These are phyloP conservation scores for Puntigrus tetrazona DNA, from an alignment of 2,113 vertebrate species.

Conservation along the genomic window DNA sequence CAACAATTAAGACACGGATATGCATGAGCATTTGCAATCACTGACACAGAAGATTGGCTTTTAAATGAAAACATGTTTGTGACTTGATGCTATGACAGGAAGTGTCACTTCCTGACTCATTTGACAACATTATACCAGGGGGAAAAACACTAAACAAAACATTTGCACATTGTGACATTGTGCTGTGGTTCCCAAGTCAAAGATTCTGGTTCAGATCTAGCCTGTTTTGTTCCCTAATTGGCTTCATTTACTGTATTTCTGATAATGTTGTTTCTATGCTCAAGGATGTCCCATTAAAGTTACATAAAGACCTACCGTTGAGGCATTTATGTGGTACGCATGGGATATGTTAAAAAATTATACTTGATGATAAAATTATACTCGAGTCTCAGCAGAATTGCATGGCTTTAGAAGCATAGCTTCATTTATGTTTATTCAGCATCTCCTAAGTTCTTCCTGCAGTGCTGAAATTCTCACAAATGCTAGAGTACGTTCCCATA, in stretches of 20 bases:
- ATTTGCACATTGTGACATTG: background rate
- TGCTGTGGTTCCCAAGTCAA: background rate
- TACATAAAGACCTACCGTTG: conserved; percentile 3
- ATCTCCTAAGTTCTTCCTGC: background rate
- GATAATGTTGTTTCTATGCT: background rate
- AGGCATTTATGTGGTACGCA: conserved; percentile 1
- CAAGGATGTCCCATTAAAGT: background rate
- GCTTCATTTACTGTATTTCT: background rate
- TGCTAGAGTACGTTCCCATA: background rate
- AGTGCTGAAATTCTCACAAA: conserved; percentile 19
- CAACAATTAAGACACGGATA: conserved; percentile 52
- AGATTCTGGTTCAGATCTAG: background rate
- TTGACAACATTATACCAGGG: background rate
- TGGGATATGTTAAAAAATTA: background rate
- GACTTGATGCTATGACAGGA: background rate
- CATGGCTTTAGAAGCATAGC: conserved; percentile 25
- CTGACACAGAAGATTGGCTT: conserved; percentile 16
- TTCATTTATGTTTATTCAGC: conserved; percentile 30
- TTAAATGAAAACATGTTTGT: background rate
- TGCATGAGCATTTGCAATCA: conserved; percentile 38
- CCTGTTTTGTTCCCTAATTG: background rate
- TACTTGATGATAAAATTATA: conserved; percentile 30
- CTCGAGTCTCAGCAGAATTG: conserved; percentile 20
- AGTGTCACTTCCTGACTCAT: background rate
- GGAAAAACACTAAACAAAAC: background rate